These are phyloP conservation scores for Gasterosteus nipponicus DNA, from an alignment of 2,113 vertebrate species.

Conservation along the genomic window DNA sequence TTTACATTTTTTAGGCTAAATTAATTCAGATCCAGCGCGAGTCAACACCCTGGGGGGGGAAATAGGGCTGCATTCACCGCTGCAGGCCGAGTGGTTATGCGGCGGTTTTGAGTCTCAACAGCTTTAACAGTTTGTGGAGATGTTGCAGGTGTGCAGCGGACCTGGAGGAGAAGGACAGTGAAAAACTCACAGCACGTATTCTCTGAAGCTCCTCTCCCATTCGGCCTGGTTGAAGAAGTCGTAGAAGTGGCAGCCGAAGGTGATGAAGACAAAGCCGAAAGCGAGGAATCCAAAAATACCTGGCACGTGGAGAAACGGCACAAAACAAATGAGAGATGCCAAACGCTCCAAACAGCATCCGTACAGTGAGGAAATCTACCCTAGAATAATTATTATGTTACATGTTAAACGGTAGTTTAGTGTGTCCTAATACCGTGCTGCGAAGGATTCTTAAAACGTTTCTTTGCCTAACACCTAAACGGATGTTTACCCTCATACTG, in stretches of 20 bases:
- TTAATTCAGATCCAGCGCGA: slow-evolving; percentile 47
- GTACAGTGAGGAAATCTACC: background rate
- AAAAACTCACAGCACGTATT: slow-evolving; percentile 92
- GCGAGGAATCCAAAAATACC: slow-evolving; percentile 98
- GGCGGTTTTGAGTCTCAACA: slow-evolving; percentile 42
- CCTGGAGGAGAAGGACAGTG: background rate
- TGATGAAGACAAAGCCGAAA: slow-evolving; percentile 96
- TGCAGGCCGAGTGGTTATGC: slow-evolving; percentile 17
- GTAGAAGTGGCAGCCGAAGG: slow-evolving; percentile 97
- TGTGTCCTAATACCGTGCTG: background rate
- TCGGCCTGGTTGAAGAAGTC: slow-evolving; percentile 99
- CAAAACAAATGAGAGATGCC: background rate
- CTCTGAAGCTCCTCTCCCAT: slow-evolving; percentile 97
- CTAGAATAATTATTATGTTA: background rate
- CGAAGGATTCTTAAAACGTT: background rate
- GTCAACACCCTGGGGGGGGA: slow-evolving; percentile 55
- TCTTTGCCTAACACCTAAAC: background rate
- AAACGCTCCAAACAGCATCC: background rate
- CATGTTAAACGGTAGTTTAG: background rate
- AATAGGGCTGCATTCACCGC: slow-evolving; percentile 51
- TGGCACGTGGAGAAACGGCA: slow-evolving; percentile 58
- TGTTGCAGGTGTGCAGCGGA: slow-evolving; percentile 43
- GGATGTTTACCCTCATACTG: background rate
- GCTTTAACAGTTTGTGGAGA: slow-evolving; percentile 28
- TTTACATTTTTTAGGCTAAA: slow-evolving; percentile 61